Evolutionary conservation across 2,888 invertebrate genomes (phyloP), one percentile per base, ranked within the genome.

Genomic region (Physocephala rufipes): DNA sequence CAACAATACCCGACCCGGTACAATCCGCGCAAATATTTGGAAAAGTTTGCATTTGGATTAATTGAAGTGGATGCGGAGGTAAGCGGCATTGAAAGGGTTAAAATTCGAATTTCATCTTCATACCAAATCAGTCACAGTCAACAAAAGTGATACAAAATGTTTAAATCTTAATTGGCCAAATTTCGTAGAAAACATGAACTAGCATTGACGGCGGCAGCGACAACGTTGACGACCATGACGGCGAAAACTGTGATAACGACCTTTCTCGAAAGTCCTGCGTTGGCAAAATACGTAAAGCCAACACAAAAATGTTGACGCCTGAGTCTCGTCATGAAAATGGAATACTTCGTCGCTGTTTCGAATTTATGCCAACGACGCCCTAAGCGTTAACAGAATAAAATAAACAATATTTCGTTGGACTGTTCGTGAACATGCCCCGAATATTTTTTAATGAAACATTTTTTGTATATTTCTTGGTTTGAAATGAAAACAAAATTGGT

Each of bases 11-110:
- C n/a, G n/a, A n/a, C n/a, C n/a, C n/a, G n/a, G n/a, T n/a, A n/a
- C n/a, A n/a, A n/a, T n/a, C n/a, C 80, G 76, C 74, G 78, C 79
- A 82, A 82, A 82, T 82, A 78, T 81, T 81, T 77, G 78, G n/a
- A 79, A 77, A 77, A 78, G 77, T 76, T 73, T 71, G 74, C 75
- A 67, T 65, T 59, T 64, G 73, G 74, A 74, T 76, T 74, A 76
- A 76, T 68, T 62, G 47, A 26, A 58, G 45, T 24, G 55, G 30
- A 16, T 24, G 28, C 3, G 24, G 30, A 36, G 59, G 59, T n/a
- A 61, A 58, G 47, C 43, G 24, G n/a, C n/a, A 36, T 5, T 36
- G 61, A 61, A 68, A 68, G 68, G 68, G 68, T 68, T 68, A 51
- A 58, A 43, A 51, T 28, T 66, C 53, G 59, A 70, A 71, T 62